Percentiles rank a stretch among this genome's conserved stretches.
These are phyloP conservation scores for Andinoacara biseriatus DNA, from an alignment of 2,113 vertebrate species.

Conservation along the genomic window DNA sequence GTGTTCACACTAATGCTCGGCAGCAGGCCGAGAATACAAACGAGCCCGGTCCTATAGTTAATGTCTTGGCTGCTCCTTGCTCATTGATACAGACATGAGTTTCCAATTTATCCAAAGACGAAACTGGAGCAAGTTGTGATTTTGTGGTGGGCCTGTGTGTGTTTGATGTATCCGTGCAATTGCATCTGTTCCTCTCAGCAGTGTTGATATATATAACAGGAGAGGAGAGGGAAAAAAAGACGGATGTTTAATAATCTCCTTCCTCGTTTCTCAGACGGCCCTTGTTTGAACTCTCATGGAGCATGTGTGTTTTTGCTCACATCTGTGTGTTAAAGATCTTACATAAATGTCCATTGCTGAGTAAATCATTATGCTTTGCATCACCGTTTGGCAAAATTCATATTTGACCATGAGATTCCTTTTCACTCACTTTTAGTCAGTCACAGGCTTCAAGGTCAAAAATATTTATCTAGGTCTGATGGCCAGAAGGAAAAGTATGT, in stretches of 20 bases:
- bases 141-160: not conserved
- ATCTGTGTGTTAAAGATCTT: constrained; percentile 38
- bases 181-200: constrained; percentile 31
- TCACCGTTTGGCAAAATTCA: constrained; percentile 40
- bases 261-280: constrained; percentile 52
- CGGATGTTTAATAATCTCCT: constrained; percentile 64
- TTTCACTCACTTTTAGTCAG: constrained; percentile 7
- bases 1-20: constrained; percentile 33
- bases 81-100: constrained; percentile 24
- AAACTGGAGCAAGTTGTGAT: constrained; percentile 18
- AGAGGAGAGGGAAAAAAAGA: constrained; percentile 31
- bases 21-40: constrained; percentile 50
- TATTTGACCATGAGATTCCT: constrained; percentile 9
- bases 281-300: constrained; percentile 53
- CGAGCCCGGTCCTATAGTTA: constrained; percentile 13
- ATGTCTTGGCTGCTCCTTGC: constrained; percentile 11
- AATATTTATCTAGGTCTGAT: constrained; percentile 35
- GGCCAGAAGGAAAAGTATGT: not conserved
- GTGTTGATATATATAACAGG: constrained; percentile 56
- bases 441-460: constrained; percentile 32
- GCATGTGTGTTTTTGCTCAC: constrained; percentile 40
- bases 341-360: constrained; percentile 6
- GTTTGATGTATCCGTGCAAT: constrained; percentile 15
- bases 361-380: constrained; percentile 46
- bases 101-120: constrained; percentile 21